A percentile compares a stretch with the other conserved stretches of the same genome.
Evolutionary conservation across 2,797 vertebrate species (phyloP).

Genomic region (Salmo trutta): DNA sequence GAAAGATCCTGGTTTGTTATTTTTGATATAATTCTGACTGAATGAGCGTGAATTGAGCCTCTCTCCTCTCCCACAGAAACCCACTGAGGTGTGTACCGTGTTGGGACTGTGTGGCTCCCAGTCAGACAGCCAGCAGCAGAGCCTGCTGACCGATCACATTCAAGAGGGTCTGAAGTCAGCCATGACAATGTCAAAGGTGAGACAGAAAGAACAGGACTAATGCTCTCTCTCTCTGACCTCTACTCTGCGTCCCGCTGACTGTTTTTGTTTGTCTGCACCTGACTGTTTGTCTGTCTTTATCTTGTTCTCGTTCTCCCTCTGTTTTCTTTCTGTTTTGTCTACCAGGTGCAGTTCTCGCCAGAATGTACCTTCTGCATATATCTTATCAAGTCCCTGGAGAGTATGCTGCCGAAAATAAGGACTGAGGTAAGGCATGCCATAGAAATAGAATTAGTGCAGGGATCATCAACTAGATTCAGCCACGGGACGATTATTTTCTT

Average conservation of each 20-base stretch:
- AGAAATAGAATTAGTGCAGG: not conserved
- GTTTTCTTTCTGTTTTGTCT: no score
- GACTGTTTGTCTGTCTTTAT: not conserved
- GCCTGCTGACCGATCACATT: conserved; percentile 53
- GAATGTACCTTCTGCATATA: conserved; percentile 69
- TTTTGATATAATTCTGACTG: not conserved
- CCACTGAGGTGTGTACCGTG: conserved; percentile 61
- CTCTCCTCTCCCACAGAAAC: conserved; percentile 57
- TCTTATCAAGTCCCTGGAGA: conserved; percentile 65
- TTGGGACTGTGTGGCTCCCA: conserved; percentile 64
- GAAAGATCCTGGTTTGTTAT: not conserved
- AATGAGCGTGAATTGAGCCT: not conserved
- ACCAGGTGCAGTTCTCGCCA: conserved; percentile 42
- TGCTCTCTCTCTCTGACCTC: not conserved
- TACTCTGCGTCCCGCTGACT: not conserved
- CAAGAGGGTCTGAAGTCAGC: conserved; percentile 47
- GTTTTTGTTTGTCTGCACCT: not conserved
- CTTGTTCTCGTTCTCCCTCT: not conserved
- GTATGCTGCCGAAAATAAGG: conserved; percentile 65
- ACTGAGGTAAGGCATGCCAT: conserved; percentile 61
- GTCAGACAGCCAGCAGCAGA: conserved; percentile 30
- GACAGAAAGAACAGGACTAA: conserved; percentile 1
- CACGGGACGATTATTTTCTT: no score
- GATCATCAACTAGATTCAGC: no score
- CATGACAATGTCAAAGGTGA: conserved; percentile 35